Base-by-base conservation (phyloP, 2,797 vertebrate genomes). In the Falco novaeseelandiae region DNA sequence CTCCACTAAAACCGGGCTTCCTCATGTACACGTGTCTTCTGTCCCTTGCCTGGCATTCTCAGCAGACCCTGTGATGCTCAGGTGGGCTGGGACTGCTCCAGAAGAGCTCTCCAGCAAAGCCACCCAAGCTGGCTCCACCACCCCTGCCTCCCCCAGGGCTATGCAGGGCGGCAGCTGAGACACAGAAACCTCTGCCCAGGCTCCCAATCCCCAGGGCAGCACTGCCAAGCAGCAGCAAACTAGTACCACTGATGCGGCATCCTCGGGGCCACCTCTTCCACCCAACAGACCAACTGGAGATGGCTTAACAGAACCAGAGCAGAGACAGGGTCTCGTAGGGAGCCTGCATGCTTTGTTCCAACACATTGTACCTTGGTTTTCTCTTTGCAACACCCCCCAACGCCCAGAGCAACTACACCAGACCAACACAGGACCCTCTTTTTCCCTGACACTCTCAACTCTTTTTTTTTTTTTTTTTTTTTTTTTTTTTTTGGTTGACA, bases 301-400 rank as follows among this genome's bases (percentile, higher is more conserved):
- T 2, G 26, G 2, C 38, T 62, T 46, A 15, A 42, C 26, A 59
- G 30, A 79, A 6, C 36, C 49, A 72, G 18, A 12, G 14, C 9
- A 62, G 30, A 29, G 8, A 21, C 2, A 5, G 49, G 55, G 26
- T 30, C 34, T 38, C 5, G 0, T 4, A 4, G 0, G 12, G n/a
- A 51, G 9, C 25, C 10, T 67, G 8, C 23, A 10, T 34, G 9
- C 69, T 25, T 22, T 58, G 23, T 34, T 38, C 51, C 34, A n/a
- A 23, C 29, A 21, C 20, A 4, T 5, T 15, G 4, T 38, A 69
- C n/a, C n/a, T 36, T 12, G 14, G 0, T 70, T 42, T 46, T 23
- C 15, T 36, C 67, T 48, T 42, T 42, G 42, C 38, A 83, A 74
- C 17, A 40, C 3, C 6, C 8, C 36, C 2, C 44, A 52, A 2